Percentiles rank a stretch among this genome's conserved stretches.
These are phyloP conservation scores for Synanthedon tipuliformis DNA, from an alignment of 2,888 invertebrate species.

Conservation along the genomic window DNA sequence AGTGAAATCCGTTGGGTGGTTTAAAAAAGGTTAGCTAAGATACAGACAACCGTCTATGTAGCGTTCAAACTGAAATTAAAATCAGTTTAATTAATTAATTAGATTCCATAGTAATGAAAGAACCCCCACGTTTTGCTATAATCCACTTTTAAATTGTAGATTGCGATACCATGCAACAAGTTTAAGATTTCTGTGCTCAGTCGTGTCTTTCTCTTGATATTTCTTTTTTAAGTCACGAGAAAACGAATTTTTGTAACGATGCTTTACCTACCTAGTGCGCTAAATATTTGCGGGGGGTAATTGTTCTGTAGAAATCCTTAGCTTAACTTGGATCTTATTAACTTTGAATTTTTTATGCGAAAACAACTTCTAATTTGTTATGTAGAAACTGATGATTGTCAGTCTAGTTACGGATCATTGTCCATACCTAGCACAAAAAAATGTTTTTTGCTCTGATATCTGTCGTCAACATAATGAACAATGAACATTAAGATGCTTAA, in stretches of 20 bases:
- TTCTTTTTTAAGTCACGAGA: constrained; percentile 17
- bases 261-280: neutral
- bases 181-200: constrained; percentile 13
- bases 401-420: constrained; percentile 12
- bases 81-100: too few relatives aligned
- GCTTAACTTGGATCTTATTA: neutral
- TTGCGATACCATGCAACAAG: constrained; percentile 14
- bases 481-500: constrained; percentile 11
- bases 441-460: constrained; percentile 47
- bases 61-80: too few relatives aligned
- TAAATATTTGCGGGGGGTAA: neutral
- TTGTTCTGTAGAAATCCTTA: neutral
- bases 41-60: too few relatives aligned
- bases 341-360: constrained; percentile 1
- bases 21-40: too few relatives aligned
- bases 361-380: constrained; percentile 50
- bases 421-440: constrained; percentile 17
- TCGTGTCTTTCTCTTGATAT: constrained; percentile 16
- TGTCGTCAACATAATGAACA: constrained; percentile 28
- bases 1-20: too few relatives aligned
- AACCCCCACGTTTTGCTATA: constrained; percentile 9
- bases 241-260: constrained; percentile 16
- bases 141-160: constrained; percentile 15
- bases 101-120: constrained; percentile 5
- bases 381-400: constrained; percentile 47